A percentile compares a stretch with the other conserved stretches of the same genome.
phyloP scores from a whole-genome alignment of 2,797 vertebrate genomes.

The Onychomys torridus region DNA sequence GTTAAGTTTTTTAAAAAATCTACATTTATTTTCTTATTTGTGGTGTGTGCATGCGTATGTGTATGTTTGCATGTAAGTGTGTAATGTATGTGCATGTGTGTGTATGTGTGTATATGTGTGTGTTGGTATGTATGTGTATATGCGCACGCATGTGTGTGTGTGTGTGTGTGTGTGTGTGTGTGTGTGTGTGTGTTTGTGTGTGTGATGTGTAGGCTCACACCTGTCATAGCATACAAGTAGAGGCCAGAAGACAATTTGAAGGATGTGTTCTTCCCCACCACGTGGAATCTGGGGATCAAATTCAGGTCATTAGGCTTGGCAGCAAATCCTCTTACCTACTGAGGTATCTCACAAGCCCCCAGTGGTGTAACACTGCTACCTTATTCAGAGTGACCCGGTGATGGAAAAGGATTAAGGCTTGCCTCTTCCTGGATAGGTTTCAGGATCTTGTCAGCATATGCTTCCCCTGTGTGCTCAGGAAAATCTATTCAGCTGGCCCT shows the following conservation, averaged over 20 bases:
- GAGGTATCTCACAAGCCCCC: not conserved
- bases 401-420: not conserved
- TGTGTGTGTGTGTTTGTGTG: not conserved
- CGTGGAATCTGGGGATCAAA: not conserved
- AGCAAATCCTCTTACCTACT: not conserved
- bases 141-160: too few relatives aligned
- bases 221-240: not conserved
- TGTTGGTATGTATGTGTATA: not conserved
- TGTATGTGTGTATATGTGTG: not conserved
- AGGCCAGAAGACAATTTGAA: not conserved
- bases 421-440: not conserved
- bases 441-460: constrained; percentile 12
- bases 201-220: not conserved
- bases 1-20: not conserved
- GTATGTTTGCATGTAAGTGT: not conserved
- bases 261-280: not conserved
- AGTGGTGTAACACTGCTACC: not conserved
- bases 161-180: not conserved
- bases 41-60: not conserved
- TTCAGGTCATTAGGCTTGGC: not conserved
- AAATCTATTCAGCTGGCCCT: constrained; percentile 49
- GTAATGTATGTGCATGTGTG: not conserved
- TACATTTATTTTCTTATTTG: not conserved
- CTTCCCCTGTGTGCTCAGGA: not conserved
- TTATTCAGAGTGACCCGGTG: not conserved